Evolutionary conservation across 2,113 vertebrate genomes (phyloP).

Genomic region (Tetrao urogallus): DNA sequence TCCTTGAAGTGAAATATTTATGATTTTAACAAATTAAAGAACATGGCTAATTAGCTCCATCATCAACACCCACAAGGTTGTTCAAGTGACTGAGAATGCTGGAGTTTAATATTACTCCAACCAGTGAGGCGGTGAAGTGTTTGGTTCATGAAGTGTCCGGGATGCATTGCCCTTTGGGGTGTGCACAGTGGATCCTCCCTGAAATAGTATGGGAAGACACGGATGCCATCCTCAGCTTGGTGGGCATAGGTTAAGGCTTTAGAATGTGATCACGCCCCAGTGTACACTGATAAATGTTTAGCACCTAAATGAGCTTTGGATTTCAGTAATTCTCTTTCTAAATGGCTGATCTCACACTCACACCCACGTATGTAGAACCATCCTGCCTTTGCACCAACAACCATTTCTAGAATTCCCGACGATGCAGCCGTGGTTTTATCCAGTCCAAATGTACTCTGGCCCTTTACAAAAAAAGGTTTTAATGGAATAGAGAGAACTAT

Average conservation of each 20-base stretch:
- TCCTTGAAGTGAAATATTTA: conserved; percentile 74
- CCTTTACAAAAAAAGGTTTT: background rate
- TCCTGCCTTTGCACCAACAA: background rate
- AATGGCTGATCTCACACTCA: background rate
- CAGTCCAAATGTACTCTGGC: rapidly evolving
- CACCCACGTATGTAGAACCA: background rate
- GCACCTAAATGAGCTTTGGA: background rate
- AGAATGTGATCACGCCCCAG: background rate
- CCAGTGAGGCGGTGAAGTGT: background rate
- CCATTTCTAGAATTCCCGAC: background rate
- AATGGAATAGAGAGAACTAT: background rate
- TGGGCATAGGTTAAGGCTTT: background rate
- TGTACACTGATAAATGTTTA: background rate
- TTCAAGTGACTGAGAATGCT: background rate
- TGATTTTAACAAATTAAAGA: conserved; percentile 77
- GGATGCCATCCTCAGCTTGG: background rate
- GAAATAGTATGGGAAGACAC: background rate
- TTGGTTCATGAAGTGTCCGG: background rate
- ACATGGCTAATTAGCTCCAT: conserved; percentile 71
- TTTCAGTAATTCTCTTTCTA: background rate
- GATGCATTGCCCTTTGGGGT: rapidly evolving
- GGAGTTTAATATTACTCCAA: background rate
- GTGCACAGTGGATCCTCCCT: background rate
- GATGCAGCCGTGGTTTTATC: background rate
- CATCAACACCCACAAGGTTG: conserved; percentile 54